Conservation (phyloP, 35 echinoderm and acorn worm genomes). For the Holothuria glaberrima region DNA sequence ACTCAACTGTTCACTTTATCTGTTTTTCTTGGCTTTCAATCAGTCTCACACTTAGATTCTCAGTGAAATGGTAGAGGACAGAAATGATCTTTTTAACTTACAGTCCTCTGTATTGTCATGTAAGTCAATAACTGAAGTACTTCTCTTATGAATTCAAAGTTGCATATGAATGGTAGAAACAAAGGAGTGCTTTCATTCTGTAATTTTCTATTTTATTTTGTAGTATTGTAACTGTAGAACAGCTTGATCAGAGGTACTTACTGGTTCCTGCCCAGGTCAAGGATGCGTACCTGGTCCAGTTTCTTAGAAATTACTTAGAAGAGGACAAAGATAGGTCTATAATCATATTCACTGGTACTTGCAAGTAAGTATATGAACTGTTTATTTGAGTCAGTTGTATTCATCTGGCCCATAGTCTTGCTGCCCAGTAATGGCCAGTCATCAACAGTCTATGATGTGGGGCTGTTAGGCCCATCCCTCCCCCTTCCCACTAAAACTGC, state of each 20-base stretch:
- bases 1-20: no score
- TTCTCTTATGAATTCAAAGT: background rate
- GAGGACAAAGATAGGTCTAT: conserved; percentile 79
- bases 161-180: background rate
- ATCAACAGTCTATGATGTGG: no score
- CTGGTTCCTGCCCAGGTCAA: conserved; percentile 92
- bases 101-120: no score
- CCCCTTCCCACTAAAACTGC: no score
- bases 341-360: conserved; percentile 99
- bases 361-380: conserved; percentile 75
- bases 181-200: background rate
- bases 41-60: no score
- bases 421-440: no score
- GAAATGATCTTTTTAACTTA: no score
- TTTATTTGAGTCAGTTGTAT: background rate
- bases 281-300: conserved; percentile 89
- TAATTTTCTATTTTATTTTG: background rate
- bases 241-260: conserved; percentile 87
- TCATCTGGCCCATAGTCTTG: no score
- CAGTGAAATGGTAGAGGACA: no score
- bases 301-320: conserved; percentile 70
- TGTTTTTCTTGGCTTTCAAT: no score
- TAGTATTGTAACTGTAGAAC: conserved; percentile 92
- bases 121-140: no score
- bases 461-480: no score